Base-by-base conservation (phyloP, 2,113 vertebrate species). In the Eolophus roseicapilla region DNA sequence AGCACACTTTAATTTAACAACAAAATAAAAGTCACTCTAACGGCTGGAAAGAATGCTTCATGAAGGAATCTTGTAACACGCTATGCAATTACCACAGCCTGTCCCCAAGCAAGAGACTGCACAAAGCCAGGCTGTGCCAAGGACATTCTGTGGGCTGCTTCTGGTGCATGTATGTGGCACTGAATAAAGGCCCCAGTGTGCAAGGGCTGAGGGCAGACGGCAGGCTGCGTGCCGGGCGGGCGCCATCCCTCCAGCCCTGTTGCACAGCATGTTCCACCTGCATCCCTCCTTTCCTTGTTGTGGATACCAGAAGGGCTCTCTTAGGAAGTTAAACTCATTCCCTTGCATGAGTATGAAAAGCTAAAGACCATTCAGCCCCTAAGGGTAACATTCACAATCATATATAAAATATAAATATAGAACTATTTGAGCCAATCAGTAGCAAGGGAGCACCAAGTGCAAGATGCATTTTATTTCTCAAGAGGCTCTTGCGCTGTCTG, bases 11-110 rank as follows among this genome's bases (percentile, higher is more conserved):
- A 85, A 89, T 86, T 67, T 44, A 94, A 92, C 86, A 91, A 86
- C 35, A 78, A 70, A 91, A 91, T 47, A 83, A 84, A 80, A 91
- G 92, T 19, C 59, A 46, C 91, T 70, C 25, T 88, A 88, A 88
- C 77, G 86, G 49, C 60, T 93, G 95, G 96, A 95, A 97, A 95
- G 86, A 96, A 95, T 50, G 92, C 50, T 75, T 96, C 86, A 86
- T 3, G 60, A 70, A 83, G 80, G 73, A 94, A 93, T 75, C 88
- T 68, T 11, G 60, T 84, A 88, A 94, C 64, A 77, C 0, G 0
- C 94, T 74, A 83, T 46, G 83, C 70, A 92, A 90, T 88, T 59
- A 93, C 92, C 94, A 50, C 94, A 92, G 91, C 43, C 68, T 43
- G 29, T 86, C 91, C 91, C 88, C 50, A 7, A n/a, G 92, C 80